Base-by-base conservation (phyloP, 2,113 vertebrate species). In the Hippocampus barbouri region DNA sequence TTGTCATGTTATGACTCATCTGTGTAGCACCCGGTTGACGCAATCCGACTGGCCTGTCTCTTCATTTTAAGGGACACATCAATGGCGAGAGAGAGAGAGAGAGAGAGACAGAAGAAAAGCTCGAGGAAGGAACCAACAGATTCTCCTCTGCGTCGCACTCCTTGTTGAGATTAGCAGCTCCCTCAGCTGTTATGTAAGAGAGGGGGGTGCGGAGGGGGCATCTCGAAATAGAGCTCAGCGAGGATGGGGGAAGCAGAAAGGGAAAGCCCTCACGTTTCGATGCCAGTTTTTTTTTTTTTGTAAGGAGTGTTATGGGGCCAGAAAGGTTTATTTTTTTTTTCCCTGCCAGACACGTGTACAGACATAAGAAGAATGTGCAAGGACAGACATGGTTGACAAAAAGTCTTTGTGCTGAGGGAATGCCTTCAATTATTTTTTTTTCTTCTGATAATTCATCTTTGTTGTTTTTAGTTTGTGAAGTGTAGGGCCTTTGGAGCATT, bases 211-310 rank as follows among this genome's bases (percentile, higher is more conserved):
- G 15, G 45, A 14, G 65, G 71, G 73, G 72, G 71, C 3, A 27
- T 80, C 89, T 89, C 27, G 75, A 89, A 91, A 89, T 89, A 87
- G 89, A 86, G 80, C 75, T 57, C 40, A 47, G 74, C 41, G 74
- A 59, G 75, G 70, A 76, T 72, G 69, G 78, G 79, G 78, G 71
- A 70, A 62, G 72, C 75, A 77, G 76, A 83, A 76, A 83, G 79
- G 86, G 85, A 77, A 87, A 87, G 81, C 83, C 89, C 85, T 90
- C 72, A 73, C 53, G 80, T 89, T 90, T 90, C 81, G 81, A 88
- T 87, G 84, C 68, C 70, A 67, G 82, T 78, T 75, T 61, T 83
- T 77, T 72, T 64, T 77, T 74, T 68, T 38, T 4, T 34, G 30
- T 34, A 34, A 34, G 25, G 8, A 59, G 38, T 65, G 71, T 57